Percentiles rank a stretch among this genome's conserved stretches.
These are phyloP conservation scores for Hydrozoanthus tunicans DNA, from an alignment of 64 coral and sea anemone genomes.

Conservation along the genomic window DNA sequence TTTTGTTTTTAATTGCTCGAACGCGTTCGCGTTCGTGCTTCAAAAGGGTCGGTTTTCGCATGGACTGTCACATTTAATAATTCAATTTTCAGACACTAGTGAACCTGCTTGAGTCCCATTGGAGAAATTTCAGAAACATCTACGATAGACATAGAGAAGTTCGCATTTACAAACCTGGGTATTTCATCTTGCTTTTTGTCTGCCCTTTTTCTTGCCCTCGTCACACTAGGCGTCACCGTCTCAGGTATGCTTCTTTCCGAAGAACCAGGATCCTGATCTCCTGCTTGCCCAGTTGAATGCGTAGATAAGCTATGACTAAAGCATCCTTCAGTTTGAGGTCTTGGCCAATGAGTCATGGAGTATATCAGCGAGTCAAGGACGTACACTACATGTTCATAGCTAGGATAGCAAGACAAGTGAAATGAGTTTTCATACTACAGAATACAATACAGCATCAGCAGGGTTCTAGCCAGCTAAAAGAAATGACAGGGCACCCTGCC, in stretches of 20 bases:
- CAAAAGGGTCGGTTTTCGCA: too few relatives aligned
- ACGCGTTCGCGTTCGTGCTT: too few relatives aligned
- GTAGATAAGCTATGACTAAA: conserved; percentile 60
- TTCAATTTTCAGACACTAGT: too few relatives aligned
- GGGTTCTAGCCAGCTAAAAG: too few relatives aligned
- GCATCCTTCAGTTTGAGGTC: neutral
- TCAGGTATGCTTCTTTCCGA: conserved; percentile 20
- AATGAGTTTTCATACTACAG: neutral
- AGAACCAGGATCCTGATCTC: conserved; percentile 39
- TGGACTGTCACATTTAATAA: too few relatives aligned
- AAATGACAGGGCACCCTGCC: too few relatives aligned
- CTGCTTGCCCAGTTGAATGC: conserved; percentile 50
- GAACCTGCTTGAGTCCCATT: neutral
- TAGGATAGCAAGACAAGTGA: conserved; percentile 2
- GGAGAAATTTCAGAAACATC: neutral
- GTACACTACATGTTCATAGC: conserved; percentile 86
- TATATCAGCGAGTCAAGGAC: conserved; percentile 88
- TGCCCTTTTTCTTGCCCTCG: conserved; percentile 39
- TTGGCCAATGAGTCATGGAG: conserved; percentile 73
- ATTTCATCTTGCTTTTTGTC: conserved; percentile 59
- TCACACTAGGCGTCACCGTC: neutral
- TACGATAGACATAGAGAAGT: neutral
- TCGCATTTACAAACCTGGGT: neutral
- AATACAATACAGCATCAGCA: too few relatives aligned
- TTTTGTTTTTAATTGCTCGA: too few relatives aligned